Conservation (phyloP, 2,797 vertebrate genomes). For the Acrossocheilus fasciatus region DNA sequence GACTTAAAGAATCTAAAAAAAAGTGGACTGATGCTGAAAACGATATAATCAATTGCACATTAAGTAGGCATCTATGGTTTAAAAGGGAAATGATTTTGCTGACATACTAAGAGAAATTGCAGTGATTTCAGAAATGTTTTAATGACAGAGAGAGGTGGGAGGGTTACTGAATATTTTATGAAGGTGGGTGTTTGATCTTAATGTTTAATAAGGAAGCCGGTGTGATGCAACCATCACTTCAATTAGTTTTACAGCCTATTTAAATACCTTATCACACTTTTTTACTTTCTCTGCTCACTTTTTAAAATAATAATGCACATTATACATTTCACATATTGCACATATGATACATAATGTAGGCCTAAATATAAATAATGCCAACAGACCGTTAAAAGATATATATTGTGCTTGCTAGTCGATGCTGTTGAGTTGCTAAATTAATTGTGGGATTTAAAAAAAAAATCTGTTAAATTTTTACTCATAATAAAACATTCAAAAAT, state of each 20-base stretch:
- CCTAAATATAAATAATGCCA: not conserved
- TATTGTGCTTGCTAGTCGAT: not conserved
- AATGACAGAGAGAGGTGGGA: conserved; percentile 41
- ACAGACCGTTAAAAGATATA: not conserved
- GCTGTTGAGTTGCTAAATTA: not conserved
- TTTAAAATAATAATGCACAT: not conserved
- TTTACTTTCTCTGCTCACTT: not conserved
- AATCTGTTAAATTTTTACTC: too few species aligned
- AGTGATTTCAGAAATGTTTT: conserved; percentile 36
- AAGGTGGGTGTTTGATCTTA: conserved; percentile 66
- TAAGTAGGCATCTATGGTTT: not conserved
- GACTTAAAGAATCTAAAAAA: not conserved
- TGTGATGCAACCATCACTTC: conserved; percentile 56
- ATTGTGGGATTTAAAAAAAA: not conserved
- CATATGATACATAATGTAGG: not conserved
- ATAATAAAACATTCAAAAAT: not conserved
- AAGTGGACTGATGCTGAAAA: not conserved
- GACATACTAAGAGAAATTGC: conserved; percentile 3
- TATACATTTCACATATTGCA: not conserved
- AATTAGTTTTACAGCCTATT: conserved; percentile 40
- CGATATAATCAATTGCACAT: not conserved
- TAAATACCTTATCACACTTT: conserved; percentile 12
- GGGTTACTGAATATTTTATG: conserved; percentile 74
- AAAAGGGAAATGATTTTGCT: not conserved
- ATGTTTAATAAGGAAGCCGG: conserved; percentile 60